phyloP scores from a whole-genome alignment of 2,113 vertebrate genomes.

The Thermophis baileyi region DNA sequence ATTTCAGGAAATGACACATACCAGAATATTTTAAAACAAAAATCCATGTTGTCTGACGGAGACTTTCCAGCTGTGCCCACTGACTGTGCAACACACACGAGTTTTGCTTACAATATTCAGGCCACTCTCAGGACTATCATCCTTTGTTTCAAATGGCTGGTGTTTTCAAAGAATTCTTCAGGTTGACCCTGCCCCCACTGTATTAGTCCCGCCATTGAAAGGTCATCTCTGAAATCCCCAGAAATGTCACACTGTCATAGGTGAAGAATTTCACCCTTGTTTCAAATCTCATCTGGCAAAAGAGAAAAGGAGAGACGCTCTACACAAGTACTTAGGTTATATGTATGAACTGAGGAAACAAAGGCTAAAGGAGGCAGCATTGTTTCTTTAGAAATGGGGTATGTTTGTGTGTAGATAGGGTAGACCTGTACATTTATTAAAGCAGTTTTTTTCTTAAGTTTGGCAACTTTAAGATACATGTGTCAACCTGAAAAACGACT shows the following conservation, averaged over 20 bases:
- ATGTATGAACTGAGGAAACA: not conserved
- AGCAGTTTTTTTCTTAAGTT: not conserved
- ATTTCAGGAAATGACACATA: not conserved
- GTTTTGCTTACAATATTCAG: not conserved
- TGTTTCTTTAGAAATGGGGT: not conserved
- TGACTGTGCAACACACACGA: not conserved
- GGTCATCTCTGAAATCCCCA: slow-evolving; percentile 61
- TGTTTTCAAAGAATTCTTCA: not conserved
- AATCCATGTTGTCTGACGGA: fast-evolving
- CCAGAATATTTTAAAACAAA: not conserved
- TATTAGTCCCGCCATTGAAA: slow-evolving; percentile 25
- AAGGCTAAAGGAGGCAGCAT: not conserved
- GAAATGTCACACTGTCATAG: slow-evolving; percentile 58
- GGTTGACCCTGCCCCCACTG: slow-evolving; percentile 29
- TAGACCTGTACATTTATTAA: not conserved
- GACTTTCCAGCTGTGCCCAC: not conserved
- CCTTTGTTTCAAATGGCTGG: fast-evolving
- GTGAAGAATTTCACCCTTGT: slow-evolving; percentile 47
- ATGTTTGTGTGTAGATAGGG: not conserved
- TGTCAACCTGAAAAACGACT: too few species aligned
- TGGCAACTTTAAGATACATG: not conserved
- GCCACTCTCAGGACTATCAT: not conserved
- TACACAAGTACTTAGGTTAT: not conserved
- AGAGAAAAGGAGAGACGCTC: not conserved
- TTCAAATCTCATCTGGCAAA: slow-evolving; percentile 17